A percentile compares a stretch with the other conserved stretches of the same genome.
Evolutionary conservation across 2,113 vertebrate species (phyloP).

Genomic region (Notothenia rossii): DNA sequence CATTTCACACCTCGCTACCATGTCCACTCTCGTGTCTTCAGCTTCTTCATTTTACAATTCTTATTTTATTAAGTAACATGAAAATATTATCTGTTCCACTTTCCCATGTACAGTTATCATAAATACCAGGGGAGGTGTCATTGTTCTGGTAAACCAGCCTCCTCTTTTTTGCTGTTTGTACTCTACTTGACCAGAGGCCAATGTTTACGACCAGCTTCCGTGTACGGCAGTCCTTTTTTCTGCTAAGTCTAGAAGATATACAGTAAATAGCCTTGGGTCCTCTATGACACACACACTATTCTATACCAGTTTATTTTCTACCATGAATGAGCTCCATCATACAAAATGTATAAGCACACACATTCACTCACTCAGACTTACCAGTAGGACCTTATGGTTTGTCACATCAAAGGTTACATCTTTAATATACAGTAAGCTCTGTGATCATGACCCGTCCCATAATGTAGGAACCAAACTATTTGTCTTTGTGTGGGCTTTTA

Average conservation of each 20-base stretch:
- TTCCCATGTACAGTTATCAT: slow-evolving; percentile 61
- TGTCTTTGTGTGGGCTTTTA: background rate
- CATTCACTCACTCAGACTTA: background rate
- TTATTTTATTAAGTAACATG: slow-evolving; percentile 45
- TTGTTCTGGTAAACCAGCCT: slow-evolving; percentile 18
- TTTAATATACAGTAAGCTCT: slow-evolving; percentile 1
- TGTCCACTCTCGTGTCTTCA: slow-evolving; percentile 29
- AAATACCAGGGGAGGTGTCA: slow-evolving; percentile 43
- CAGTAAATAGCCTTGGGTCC: slow-evolving; percentile 8
- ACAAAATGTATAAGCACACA: background rate
- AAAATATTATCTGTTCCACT: slow-evolving; percentile 43
- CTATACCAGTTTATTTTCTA: background rate
- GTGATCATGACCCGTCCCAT: slow-evolving; percentile 12
- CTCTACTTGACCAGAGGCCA: slow-evolving; percentile 20
- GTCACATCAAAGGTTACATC: background rate
- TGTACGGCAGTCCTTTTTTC: background rate
- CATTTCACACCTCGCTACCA: slow-evolving; percentile 71
- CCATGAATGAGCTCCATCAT: background rate
- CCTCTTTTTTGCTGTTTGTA: background rate
- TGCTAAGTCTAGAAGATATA: slow-evolving; percentile 2
- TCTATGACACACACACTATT: background rate
- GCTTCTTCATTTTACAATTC: slow-evolving; percentile 38
- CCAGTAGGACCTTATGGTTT: background rate
- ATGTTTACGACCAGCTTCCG: background rate
- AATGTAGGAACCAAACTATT: background rate